A percentile compares a stretch with the other conserved stretches of the same genome.
Evolutionary conservation across 1,140 invertebrate species (phyloP).

Genomic region (Samia ricini): DNA sequence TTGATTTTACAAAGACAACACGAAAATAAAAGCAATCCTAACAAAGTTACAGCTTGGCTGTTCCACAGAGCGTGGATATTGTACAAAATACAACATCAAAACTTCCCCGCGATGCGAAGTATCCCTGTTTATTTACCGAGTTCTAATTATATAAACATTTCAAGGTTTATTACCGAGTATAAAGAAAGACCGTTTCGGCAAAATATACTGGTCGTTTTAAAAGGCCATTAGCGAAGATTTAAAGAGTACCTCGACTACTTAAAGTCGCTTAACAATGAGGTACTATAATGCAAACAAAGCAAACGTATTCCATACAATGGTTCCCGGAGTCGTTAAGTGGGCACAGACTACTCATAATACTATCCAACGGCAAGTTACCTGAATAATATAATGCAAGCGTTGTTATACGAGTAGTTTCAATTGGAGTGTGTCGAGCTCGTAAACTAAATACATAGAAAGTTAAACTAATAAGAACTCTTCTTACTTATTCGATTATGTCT

Average conservation of each 20-base stretch:
- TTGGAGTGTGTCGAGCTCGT: not conserved
- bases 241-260: constrained; percentile 46
- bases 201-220: constrained; percentile 51
- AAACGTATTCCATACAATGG: constrained; percentile 30
- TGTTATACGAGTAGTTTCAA: not conserved
- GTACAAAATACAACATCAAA: constrained; percentile 1
- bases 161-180: constrained; percentile 31
- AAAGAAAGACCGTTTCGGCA: constrained; percentile 33
- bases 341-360: constrained; percentile 18
- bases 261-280: constrained; percentile 49
- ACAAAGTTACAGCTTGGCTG: not conserved
- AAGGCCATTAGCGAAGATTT: constrained; percentile 58
- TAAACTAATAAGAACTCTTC: not conserved
- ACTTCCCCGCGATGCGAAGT: not conserved
- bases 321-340: constrained; percentile 16
- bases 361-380: constrained; percentile 19
- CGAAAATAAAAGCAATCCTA: not conserved
- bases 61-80: constrained; percentile 1
- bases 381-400: constrained; percentile 10
- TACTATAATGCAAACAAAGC: constrained; percentile 41
- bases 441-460: not conserved
- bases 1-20: not conserved
- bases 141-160: constrained; percentile 38
- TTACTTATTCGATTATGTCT: too few species aligned
- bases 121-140: constrained; percentile 15